These are phyloP conservation scores for Celastrina argiolus DNA, from an alignment of 2,888 invertebrate species.

Conservation along the genomic window DNA sequence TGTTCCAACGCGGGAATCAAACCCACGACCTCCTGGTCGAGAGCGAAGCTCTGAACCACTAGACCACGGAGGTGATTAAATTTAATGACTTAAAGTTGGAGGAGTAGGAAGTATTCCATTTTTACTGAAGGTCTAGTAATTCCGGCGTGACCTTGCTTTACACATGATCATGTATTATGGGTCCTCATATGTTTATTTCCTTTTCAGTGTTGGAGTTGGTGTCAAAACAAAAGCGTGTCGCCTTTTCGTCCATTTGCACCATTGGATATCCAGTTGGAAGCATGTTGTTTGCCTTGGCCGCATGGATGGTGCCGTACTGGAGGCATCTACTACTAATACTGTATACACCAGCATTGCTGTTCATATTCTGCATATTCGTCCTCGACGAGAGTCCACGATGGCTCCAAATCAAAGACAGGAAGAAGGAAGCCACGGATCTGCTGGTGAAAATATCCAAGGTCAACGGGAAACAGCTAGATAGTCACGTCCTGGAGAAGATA, in stretches of 20 bases:
- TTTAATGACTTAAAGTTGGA: too few species aligned
- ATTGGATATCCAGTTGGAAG: slow-evolving; percentile 51
- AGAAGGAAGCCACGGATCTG: slow-evolving; percentile 80
- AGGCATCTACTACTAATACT: slow-evolving; percentile 80
- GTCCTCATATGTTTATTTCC: too few species aligned
- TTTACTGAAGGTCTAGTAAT: too few species aligned
- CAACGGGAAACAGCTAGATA: slow-evolving; percentile 53
- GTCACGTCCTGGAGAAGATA: slow-evolving; percentile 44
- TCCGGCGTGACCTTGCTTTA: too few species aligned
- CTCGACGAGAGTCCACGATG: slow-evolving; percentile 88
- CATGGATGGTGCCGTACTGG: slow-evolving; percentile 80
- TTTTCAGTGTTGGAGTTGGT: slow-evolving; percentile 61
- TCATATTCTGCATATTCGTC: slow-evolving; percentile 81
- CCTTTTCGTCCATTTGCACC: slow-evolving; percentile 46
- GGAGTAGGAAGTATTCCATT: too few species aligned
- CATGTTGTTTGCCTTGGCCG: slow-evolving; percentile 42
- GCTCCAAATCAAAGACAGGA: slow-evolving; percentile 84
- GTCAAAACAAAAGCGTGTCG: slow-evolving; percentile 50
- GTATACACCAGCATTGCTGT: slow-evolving; percentile 82
- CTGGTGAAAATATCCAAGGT: slow-evolving; percentile 78
- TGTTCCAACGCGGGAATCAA: too few species aligned
- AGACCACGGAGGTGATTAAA: too few species aligned
- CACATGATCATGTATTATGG: too few species aligned
- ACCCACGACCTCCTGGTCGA: too few species aligned
- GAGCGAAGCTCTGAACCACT: too few species aligned